Conservation (phyloP, 2,113 vertebrate species). For the Chloroceryle aenea region DNA sequence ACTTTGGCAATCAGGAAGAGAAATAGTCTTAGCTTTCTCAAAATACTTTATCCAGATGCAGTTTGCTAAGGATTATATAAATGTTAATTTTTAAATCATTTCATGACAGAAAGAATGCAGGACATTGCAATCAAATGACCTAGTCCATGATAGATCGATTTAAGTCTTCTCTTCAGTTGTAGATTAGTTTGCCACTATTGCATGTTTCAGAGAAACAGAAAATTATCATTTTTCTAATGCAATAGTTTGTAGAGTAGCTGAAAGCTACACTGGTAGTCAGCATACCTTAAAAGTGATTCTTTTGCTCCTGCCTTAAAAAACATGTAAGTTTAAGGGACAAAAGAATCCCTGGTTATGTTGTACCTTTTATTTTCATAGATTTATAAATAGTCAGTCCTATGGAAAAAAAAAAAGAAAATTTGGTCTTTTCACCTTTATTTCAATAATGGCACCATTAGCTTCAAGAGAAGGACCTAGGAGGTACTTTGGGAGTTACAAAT, state of each 20-base stretch:
- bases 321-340: neutral
- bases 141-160: neutral
- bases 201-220: neutral
- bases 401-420: neutral
- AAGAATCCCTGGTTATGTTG: neutral
- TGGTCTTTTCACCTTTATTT: neutral
- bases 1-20: neutral
- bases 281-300: neutral
- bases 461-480: neutral
- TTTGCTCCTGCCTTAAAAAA: neutral
- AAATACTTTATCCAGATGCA: conserved; percentile 46
- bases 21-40: conserved; percentile 18
- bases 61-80: neutral
- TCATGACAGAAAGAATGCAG: neutral
- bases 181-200: neutral
- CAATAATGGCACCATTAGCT: neutral
- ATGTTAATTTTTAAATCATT: conserved; percentile 34
- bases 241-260: neutral
- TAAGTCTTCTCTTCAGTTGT: neutral
- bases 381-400: neutral
- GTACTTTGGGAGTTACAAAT: neutral
- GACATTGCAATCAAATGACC: neutral
- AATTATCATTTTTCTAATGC: neutral
- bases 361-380: neutral
- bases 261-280: too few relatives aligned